Base-by-base conservation (phyloP, 2,888 invertebrate genomes). In the Drosophila dives region DNA sequence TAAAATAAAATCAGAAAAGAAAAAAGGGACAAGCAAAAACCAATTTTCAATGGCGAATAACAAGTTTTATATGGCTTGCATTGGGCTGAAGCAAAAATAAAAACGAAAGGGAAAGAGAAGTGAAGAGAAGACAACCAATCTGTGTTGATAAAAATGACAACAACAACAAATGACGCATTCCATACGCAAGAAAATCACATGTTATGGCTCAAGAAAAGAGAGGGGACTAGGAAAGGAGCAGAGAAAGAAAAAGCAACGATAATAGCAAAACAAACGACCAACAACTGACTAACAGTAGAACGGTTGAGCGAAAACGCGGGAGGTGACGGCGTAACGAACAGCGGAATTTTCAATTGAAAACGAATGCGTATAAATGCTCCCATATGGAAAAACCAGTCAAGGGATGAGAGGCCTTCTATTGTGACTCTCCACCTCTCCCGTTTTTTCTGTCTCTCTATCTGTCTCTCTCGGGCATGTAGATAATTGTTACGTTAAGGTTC, bases 331-430 rank as follows among this genome's bases (percentile, higher is more conserved):
- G 10, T 42, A 50, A 58, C 55, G 40, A 23, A 56, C 67, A 67
- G 73, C 70, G 65, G 63, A 78, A 77, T 80, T 83, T 86, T 82
- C 87, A 86, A 86, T 89, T 89, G 86, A 87, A 89, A 89, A 80
- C 72, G 85, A 86, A 86, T 88, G 85, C 86, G 80, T 86, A 89
- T 86, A 84, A 86, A 88, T 88, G 83, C 75, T 80, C 88, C 90
- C 87, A 88, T 89, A 89, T 89, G 90, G 86, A 88, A 83, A 85
- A 79, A 69, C 77, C 70, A 74, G 53, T 63, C 66, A 69, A 48
- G 63, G 66, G 62, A 72, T 77, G 72, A 60, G 69, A 58, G 75
- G 48, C 53, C 51, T 45, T 65, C 36, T 68, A 63, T 29, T 55
- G 36, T 33, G 36, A 7, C 36, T 15, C 45, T 45, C 45, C 4